Evolutionary conservation across 2,113 vertebrate species (phyloP).

Genomic region (Silurus meridionalis): DNA sequence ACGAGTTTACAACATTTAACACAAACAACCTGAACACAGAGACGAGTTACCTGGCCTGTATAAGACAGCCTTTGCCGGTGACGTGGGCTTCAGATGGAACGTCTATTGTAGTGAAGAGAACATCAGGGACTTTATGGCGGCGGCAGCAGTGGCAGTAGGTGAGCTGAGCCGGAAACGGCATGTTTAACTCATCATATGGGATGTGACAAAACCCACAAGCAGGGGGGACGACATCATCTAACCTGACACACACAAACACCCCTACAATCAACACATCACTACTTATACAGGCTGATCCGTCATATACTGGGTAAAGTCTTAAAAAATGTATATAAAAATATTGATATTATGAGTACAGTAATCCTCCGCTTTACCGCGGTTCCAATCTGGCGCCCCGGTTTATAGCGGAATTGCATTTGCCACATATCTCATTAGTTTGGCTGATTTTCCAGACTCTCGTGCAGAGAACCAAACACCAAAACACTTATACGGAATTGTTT

Average conservation of each 20-base stretch:
- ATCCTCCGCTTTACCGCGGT: too few species aligned
- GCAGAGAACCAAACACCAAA: too few species aligned
- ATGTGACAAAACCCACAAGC: conserved; percentile 96
- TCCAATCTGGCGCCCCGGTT: too few species aligned
- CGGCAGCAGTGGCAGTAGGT: conserved; percentile 90
- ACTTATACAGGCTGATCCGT: not conserved
- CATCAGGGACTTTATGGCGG: conserved; percentile 88
- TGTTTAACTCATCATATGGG: conserved; percentile 95
- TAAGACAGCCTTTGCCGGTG: conserved; percentile 85
- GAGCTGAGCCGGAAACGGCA: conserved; percentile 97
- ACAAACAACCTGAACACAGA: too few species aligned
- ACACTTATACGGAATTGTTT: too few species aligned
- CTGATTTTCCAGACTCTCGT: too few species aligned
- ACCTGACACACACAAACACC: conserved; percentile 67
- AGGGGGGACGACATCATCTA: conserved; percentile 83
- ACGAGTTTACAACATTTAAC: too few species aligned
- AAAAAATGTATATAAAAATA: too few species aligned
- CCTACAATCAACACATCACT: not conserved
- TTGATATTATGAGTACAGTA: too few species aligned
- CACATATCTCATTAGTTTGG: too few species aligned
- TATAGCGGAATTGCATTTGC: too few species aligned
- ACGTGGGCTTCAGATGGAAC: conserved; percentile 77
- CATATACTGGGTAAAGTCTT: not conserved
- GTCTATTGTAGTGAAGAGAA: conserved; percentile 87
- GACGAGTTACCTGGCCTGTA: conserved; percentile 80